Conservation (phyloP, 1,140 invertebrate genomes). For the Saccostrea cuccullata region DNA sequence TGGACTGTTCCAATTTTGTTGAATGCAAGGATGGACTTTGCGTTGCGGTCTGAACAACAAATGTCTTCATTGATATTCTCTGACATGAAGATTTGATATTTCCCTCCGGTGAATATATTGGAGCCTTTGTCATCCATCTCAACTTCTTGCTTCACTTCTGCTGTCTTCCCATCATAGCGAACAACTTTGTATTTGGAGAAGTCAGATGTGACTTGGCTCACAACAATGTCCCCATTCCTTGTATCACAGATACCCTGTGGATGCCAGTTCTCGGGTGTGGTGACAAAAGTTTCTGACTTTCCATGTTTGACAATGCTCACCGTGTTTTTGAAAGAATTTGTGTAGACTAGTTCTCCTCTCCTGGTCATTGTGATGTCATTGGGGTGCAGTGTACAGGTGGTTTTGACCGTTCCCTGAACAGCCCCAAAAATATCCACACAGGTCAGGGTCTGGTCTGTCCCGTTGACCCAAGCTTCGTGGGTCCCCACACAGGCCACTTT, state of each 20-base stretch:
- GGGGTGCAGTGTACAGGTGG: conserved; percentile 13
- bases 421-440: conserved; percentile 28
- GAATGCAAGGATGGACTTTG: not conserved
- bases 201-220: not conserved
- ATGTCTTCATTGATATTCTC: conserved; percentile 15
- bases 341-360: conserved; percentile 20
- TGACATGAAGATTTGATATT: conserved; percentile 6
- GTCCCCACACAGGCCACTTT: conserved; percentile 17
- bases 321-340: not conserved
- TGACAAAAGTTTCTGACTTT: not conserved
- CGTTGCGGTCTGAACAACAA: not conserved
- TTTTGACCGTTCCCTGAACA: not conserved
- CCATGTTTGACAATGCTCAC: not conserved
- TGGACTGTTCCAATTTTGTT: not conserved
- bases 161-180: not conserved
- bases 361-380: conserved; percentile 13
- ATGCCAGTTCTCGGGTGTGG: not conserved
- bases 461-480: conserved; percentile 1
- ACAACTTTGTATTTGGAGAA: conserved; percentile 12
- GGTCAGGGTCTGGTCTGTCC: not conserved
- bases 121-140: not conserved
- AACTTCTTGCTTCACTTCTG: conserved; percentile 14
- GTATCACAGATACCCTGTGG: conserved; percentile 8
- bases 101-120: conserved; percentile 1
- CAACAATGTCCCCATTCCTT: not conserved